Conservation (phyloP, 2,797 vertebrate genomes). For the Odontamblyopus rebecca region DNA sequence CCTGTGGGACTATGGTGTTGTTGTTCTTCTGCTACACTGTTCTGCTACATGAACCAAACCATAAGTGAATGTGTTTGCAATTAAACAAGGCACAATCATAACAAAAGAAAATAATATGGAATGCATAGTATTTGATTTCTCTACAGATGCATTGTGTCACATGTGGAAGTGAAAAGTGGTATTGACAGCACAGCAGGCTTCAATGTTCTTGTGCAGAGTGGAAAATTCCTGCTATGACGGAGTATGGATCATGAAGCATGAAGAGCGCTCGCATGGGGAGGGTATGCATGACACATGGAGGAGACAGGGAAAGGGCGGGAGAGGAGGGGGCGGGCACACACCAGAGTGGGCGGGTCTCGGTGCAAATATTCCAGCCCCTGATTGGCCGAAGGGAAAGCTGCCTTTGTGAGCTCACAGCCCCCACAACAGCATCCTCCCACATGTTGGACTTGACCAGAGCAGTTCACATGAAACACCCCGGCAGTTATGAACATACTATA, state of each 20-base stretch:
- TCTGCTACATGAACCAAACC: slow-evolving; percentile 29
- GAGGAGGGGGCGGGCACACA: slow-evolving; percentile 33
- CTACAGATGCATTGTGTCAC: slow-evolving; percentile 26
- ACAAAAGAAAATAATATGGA: slow-evolving; percentile 2
- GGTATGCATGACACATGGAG: slow-evolving; percentile 38
- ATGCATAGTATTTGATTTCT: slow-evolving; percentile 6
- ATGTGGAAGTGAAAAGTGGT: slow-evolving; percentile 38
- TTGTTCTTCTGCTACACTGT: slow-evolving; percentile 39
- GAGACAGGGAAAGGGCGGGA: slow-evolving; percentile 20
- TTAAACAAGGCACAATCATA: background rate
- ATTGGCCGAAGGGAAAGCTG: slow-evolving; percentile 78
- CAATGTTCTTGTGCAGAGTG: slow-evolving; percentile 68
- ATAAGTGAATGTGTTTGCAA: slow-evolving; percentile 17
- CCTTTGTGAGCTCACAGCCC: slow-evolving; percentile 79
- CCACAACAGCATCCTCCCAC: slow-evolving; percentile 74
- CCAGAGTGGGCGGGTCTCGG: slow-evolving; percentile 53
- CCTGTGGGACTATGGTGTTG: slow-evolving; percentile 21
- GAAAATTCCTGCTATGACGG: slow-evolving; percentile 74
- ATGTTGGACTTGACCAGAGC: slow-evolving; percentile 41
- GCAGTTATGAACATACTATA: slow-evolving; percentile 16
- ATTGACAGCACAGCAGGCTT: slow-evolving; percentile 74
- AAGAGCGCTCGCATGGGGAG: slow-evolving; percentile 30
- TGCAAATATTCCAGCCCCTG: slow-evolving; percentile 44
- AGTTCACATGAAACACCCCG: slow-evolving; percentile 12
- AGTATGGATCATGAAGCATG: slow-evolving; percentile 47